These are phyloP conservation scores for Neosilurus mollespiculum DNA, from an alignment of 2,797 vertebrate species.

Conservation along the genomic window DNA sequence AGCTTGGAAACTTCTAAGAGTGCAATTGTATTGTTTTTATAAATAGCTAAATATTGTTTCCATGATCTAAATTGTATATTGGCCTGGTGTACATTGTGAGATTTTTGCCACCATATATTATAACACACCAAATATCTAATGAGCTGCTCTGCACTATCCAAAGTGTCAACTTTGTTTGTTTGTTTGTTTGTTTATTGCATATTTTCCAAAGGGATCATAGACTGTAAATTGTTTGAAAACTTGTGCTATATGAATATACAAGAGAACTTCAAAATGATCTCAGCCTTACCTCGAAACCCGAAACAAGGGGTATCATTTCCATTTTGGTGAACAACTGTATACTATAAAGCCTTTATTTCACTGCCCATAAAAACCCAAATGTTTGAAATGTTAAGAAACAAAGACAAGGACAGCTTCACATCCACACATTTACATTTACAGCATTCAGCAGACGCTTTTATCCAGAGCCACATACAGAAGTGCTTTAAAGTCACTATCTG, in stretches of 20 bases:
- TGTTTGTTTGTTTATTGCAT: background rate
- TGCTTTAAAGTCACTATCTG: no score
- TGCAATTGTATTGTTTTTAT: background rate
- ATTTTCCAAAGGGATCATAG: background rate
- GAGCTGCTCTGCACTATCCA: background rate
- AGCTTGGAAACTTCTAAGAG: background rate
- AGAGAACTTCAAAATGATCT: background rate
- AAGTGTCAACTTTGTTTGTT: background rate
- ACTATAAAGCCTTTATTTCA: no score
- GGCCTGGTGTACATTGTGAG: background rate
- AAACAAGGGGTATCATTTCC: no score
- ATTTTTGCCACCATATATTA: background rate
- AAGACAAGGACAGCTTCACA: no score
- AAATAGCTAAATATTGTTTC: background rate
- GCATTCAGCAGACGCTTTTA: no score
- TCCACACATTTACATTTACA: no score
- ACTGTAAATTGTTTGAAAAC: background rate
- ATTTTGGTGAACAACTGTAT: no score
- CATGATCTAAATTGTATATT: background rate
- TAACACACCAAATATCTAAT: background rate
- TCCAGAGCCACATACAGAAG: no score
- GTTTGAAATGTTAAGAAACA: no score
- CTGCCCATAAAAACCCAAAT: no score
- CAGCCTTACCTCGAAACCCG: no score
- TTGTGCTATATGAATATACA: background rate